These are phyloP conservation scores for Knipowitschia caucasica DNA, from an alignment of 2,797 vertebrate genomes.

Conservation along the genomic window DNA sequence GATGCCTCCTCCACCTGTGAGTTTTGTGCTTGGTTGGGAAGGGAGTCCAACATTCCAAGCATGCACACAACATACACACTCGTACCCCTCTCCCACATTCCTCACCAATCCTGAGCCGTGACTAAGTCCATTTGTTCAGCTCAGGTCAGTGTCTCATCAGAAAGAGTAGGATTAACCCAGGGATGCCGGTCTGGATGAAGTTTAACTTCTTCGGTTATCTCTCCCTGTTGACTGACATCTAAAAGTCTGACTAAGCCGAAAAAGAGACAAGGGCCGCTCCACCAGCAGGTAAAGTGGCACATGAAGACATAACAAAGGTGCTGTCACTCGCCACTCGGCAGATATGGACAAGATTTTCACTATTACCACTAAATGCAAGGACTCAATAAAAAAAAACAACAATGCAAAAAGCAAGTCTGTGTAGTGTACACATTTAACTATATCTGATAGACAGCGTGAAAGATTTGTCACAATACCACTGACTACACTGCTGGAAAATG, in stretches of 20 bases:
- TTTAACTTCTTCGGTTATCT: slow-evolving; percentile 24
- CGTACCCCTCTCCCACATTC: slow-evolving; percentile 69
- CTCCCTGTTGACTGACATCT: slow-evolving; percentile 22
- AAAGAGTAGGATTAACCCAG: slow-evolving; percentile 17
- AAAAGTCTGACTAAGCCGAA: slow-evolving; percentile 19
- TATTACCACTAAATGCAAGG: neutral
- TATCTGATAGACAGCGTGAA: slow-evolving; percentile 3
- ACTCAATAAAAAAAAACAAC: neutral
- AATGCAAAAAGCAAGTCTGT: neutral
- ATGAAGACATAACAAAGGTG: slow-evolving; percentile 6
- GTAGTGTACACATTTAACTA: neutral
- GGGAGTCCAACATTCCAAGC: slow-evolving; percentile 61
- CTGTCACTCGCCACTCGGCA: neutral
- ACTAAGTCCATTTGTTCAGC: slow-evolving; percentile 79
- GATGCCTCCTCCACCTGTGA: slow-evolving; percentile 53
- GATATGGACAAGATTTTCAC: neutral
- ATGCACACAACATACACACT: slow-evolving; percentile 39
- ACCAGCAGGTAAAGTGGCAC: neutral
- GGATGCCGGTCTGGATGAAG: slow-evolving; percentile 7
- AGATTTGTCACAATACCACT: slow-evolving; percentile 11
- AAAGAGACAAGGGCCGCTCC: neutral
- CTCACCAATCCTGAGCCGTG: slow-evolving; percentile 73
- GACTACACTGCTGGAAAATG: neutral
- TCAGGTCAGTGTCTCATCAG: slow-evolving; percentile 69
- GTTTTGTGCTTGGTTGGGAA: slow-evolving; percentile 64